Evolutionary conservation across 2,888 invertebrate species (phyloP).

Genomic region (Tachina lurida): DNA sequence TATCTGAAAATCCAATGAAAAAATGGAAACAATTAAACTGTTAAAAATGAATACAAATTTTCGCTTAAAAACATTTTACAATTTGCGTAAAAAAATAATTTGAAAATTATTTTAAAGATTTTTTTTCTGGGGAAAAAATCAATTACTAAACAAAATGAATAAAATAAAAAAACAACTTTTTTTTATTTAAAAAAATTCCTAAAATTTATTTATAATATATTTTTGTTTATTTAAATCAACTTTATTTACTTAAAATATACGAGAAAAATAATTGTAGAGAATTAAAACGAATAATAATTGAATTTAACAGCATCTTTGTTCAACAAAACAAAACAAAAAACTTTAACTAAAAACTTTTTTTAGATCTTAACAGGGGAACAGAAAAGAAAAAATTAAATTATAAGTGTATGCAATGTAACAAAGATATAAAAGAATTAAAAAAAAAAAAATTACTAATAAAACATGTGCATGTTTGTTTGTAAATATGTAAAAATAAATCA

Average conservation of each 20-base stretch:
- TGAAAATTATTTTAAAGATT: too few species aligned
- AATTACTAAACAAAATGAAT: constrained; percentile 13
- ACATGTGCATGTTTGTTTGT: background rate
- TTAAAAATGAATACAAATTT: too few species aligned
- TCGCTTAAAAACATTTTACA: too few species aligned
- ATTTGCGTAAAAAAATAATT: too few species aligned
- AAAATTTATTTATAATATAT: constrained; percentile 57
- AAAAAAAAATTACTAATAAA: constrained; percentile 26
- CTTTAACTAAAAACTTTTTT: constrained; percentile 41
- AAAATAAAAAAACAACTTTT: constrained; percentile 22
- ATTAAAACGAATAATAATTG: constrained; percentile 44
- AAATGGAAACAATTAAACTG: too few species aligned
- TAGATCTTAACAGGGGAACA: constrained; percentile 61
- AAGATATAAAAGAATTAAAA: constrained; percentile 28
- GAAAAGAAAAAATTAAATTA: constrained; percentile 42
- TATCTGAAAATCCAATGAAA: too few species aligned
- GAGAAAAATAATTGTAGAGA: constrained; percentile 27
- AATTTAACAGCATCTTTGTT: constrained; percentile 55
- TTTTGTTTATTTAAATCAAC: constrained; percentile 52
- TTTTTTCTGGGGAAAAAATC: background rate
- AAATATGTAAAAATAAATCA: constrained; percentile 24
- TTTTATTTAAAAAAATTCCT: constrained; percentile 55
- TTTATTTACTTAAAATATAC: constrained; percentile 57
- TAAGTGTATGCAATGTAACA: constrained; percentile 39
- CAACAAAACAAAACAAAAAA: constrained; percentile 43